Conservation (phyloP, 1,140 invertebrate genomes). For the Pissodes strobi region DNA sequence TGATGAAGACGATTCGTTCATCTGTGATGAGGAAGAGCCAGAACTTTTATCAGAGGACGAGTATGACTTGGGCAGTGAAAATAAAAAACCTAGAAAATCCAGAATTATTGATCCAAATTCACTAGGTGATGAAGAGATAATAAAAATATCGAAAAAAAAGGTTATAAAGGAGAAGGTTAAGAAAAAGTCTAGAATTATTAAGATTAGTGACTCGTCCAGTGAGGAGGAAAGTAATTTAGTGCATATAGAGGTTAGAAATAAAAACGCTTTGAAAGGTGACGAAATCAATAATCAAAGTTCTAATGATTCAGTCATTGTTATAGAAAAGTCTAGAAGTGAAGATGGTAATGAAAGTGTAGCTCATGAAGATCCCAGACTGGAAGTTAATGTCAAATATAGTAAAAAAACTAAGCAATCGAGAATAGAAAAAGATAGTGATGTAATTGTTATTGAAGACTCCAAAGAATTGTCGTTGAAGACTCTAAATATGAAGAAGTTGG, state of each 20-base stretch:
- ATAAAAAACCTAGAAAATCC: constrained; percentile 20
- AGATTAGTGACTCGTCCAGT: constrained; percentile 2
- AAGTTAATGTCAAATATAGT: too few species aligned
- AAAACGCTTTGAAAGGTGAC: neutral
- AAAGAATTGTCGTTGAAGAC: too few species aligned
- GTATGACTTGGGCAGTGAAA: constrained; percentile 31
- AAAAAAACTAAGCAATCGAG: too few species aligned
- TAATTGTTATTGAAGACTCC: neutral
- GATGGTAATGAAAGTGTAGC: neutral
- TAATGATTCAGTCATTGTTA: neutral
- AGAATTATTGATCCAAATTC: constrained; percentile 26
- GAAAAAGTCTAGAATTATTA: constrained; percentile 33
- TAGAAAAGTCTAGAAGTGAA: neutral
- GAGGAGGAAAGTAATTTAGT: constrained; percentile 6
- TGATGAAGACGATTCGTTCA: constrained; percentile 45
- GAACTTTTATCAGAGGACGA: constrained; percentile 37
- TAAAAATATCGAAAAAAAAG: constrained; percentile 23
- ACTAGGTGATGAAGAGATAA: constrained; percentile 23
- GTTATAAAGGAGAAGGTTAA: constrained; percentile 18
- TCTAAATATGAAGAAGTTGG: constrained; percentile 10
- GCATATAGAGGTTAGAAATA: neutral
- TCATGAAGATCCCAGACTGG: too few species aligned
- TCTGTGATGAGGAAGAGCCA: constrained; percentile 41
- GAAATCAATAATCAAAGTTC: neutral
- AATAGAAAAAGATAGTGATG: too few species aligned